Percentiles rank a stretch among this genome's conserved stretches.
Evolutionary conservation across 2,888 invertebrate genomes (phyloP).

Genomic region (Uropetala carovei): DNA sequence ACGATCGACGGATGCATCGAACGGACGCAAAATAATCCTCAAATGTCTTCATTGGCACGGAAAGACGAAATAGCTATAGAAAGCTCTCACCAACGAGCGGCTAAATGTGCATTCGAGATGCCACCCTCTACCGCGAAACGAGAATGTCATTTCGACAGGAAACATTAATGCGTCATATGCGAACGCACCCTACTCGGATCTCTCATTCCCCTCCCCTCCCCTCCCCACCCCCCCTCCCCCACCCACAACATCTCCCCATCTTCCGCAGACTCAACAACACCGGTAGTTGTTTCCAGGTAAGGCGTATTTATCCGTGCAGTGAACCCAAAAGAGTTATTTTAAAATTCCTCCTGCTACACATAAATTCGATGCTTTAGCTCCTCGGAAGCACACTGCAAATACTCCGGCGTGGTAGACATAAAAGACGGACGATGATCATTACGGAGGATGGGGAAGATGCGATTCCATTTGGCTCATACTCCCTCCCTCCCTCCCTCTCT

Average conservation of each 20-base stretch:
- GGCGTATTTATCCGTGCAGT: background rate
- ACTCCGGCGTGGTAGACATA: background rate
- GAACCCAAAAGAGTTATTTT: conserved; percentile 3
- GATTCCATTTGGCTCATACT: background rate
- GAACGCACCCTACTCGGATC: too few species aligned
- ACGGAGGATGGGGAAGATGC: background rate
- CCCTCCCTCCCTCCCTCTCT: too few species aligned
- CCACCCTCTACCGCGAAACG: background rate
- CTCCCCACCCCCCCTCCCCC: too few species aligned
- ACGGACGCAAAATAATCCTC: background rate
- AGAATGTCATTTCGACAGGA: background rate
- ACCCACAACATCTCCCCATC: background rate
- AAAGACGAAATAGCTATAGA: background rate
- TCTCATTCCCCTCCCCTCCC: too few species aligned
- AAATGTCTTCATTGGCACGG: background rate
- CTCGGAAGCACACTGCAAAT: background rate
- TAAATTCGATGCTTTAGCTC: conserved; percentile 10
- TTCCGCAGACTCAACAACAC: background rate
- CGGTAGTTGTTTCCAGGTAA: background rate
- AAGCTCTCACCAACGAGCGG: background rate
- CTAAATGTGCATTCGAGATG: too few species aligned
- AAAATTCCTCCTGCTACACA: background rate
- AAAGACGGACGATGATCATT: conserved; percentile 6
- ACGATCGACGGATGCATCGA: background rate
- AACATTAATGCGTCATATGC: background rate